Conservation (phyloP, 1,140 invertebrate species). For the Battus philenor region DNA sequence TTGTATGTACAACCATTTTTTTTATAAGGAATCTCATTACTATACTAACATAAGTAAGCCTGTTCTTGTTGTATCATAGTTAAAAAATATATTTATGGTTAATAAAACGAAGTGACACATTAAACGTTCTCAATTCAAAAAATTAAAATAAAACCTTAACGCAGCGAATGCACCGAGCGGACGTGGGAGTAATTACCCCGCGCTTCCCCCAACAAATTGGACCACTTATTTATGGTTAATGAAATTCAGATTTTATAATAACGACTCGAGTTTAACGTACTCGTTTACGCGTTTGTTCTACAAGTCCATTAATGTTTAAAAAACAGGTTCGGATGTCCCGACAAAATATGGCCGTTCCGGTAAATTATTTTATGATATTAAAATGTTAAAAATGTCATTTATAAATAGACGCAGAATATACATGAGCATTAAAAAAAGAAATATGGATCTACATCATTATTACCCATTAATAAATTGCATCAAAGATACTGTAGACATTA, state of each 20-base stretch:
- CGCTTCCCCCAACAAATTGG: constrained; percentile 29
- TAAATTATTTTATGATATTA: neutral
- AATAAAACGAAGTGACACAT: neutral
- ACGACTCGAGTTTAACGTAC: constrained; percentile 25
- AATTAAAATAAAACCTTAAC: constrained; percentile 20
- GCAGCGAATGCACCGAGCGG: constrained; percentile 18
- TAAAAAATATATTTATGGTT: neutral
- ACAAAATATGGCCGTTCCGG: constrained; percentile 7
- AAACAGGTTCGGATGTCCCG: constrained; percentile 13
- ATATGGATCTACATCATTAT: too few species aligned
- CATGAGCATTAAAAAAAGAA: too few species aligned
- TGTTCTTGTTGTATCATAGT: neutral
- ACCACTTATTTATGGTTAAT: constrained; percentile 44
- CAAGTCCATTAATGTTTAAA: constrained; percentile 22
- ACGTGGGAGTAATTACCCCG: constrained; percentile 28
- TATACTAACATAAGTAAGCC: neutral
- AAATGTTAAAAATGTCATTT: too few species aligned
- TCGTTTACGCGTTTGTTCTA: constrained; percentile 34
- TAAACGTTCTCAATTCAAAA: constrained; percentile 1
- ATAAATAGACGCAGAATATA: too few species aligned
- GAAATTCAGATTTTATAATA: constrained; percentile 46
- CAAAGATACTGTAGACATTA: too few species aligned
- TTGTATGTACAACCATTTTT: neutral
- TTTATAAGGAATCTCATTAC: neutral
- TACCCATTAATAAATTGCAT: too few species aligned